Evolutionary conservation across 2,113 vertebrate genomes (phyloP).

Genomic region (Phylloscopus trochiloides): DNA sequence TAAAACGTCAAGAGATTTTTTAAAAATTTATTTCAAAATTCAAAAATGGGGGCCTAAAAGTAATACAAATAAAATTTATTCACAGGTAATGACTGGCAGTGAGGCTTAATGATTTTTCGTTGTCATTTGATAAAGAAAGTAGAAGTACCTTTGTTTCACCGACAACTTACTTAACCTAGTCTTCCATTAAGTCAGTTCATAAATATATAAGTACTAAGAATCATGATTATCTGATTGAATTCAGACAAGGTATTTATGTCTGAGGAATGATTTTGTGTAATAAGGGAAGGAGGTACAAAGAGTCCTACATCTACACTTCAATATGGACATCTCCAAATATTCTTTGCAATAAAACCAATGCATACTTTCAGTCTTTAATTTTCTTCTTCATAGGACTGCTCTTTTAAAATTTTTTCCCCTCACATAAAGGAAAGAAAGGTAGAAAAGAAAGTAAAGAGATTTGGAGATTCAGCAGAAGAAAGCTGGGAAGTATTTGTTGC

Average conservation of each 20-base stretch:
- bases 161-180: not conserved
- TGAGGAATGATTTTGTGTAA: not conserved
- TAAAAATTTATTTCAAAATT: not conserved
- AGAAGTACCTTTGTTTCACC: not conserved
- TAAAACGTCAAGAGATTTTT: not conserved
- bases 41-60: not conserved
- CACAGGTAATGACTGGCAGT: not conserved
- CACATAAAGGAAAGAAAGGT: not conserved
- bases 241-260: not conserved
- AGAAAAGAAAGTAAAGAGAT: not conserved
- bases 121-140: accelerated
- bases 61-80: not conserved
- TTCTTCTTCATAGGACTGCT: not conserved
- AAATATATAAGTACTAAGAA: not conserved
- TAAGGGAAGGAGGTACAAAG: not conserved
- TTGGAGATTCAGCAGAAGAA: not conserved
- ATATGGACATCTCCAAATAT: not conserved
- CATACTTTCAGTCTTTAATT: not conserved
- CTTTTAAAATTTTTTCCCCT: not conserved
- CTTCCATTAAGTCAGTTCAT: not conserved
- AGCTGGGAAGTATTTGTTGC: not conserved
- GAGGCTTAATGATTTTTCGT: not conserved
- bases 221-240: not conserved
- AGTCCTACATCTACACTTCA: not conserved
- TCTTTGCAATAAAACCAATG: not conserved